A percentile compares a stretch with the other conserved stretches of the same genome.
phyloP scores from a whole-genome alignment of 2,888 invertebrate species.

The Hydrotaea diabolus region DNA sequence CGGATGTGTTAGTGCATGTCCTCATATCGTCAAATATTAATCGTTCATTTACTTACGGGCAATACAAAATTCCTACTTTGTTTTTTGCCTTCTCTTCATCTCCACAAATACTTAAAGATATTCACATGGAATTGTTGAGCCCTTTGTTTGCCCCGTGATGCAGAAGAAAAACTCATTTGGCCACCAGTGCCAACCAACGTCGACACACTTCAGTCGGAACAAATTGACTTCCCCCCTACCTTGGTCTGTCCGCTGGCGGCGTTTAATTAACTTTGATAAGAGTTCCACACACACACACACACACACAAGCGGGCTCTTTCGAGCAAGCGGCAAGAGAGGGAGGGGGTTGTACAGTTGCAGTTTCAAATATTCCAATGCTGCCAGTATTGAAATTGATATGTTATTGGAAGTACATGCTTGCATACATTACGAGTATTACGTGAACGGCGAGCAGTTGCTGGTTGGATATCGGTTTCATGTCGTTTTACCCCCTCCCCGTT shows the following conservation, averaged over 20 bases:
- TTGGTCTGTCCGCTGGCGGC: not conserved
- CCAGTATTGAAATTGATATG: slow-evolving; percentile 28
- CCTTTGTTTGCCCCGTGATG: not conserved
- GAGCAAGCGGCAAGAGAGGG: slow-evolving; percentile 24
- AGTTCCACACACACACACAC: not conserved
- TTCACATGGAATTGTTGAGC: not conserved
- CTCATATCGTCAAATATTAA: slow-evolving; percentile 32
- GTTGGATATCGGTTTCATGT: not conserved
- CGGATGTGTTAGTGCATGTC: slow-evolving; percentile 22
- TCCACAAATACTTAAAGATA: not conserved
- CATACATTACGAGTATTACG: not conserved
- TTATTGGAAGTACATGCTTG: slow-evolving; percentile 9
- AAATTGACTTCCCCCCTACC: slow-evolving; percentile 8
- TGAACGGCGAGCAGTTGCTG: not conserved
- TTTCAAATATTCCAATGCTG: slow-evolving; percentile 16
- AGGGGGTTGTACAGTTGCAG: slow-evolving; percentile 5
- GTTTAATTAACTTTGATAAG: slow-evolving; percentile 50
- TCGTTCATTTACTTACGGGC: not conserved
- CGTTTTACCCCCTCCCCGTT: not conserved
- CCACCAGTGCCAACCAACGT: not conserved
- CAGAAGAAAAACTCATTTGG: not conserved
- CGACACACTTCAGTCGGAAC: not conserved
- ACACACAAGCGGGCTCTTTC: slow-evolving; percentile 10
- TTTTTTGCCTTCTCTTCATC: slow-evolving; percentile 3
- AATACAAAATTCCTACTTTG: slow-evolving; percentile 7